Evolutionary conservation across 1,140 invertebrate species (phyloP).

Genomic region (Lethrus apterus): DNA sequence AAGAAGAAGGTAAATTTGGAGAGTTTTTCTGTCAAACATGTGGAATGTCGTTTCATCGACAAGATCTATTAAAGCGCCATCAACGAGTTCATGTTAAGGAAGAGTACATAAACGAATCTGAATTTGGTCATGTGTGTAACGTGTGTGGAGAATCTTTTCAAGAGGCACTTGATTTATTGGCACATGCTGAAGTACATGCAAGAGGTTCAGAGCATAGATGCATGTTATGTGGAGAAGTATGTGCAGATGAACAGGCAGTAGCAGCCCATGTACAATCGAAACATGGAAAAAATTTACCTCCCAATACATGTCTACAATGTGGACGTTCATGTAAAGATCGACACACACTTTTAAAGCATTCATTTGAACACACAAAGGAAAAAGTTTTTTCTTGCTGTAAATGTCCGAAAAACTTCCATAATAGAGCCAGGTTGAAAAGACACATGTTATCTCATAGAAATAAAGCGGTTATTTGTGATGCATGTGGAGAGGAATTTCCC

Average conservation of each 20-base stretch:
- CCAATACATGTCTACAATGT: conserved; percentile 52
- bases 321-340: conserved; percentile 60
- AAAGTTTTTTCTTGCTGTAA: conserved; percentile 53
- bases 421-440: conserved; percentile 53
- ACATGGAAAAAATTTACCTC: conserved; percentile 49
- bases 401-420: conserved; percentile 63
- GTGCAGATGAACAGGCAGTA: conserved; percentile 47
- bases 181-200: conserved; percentile 66
- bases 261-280: conserved; percentile 50
- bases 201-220: conserved; percentile 52
- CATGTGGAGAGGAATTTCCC: conserved; percentile 63
- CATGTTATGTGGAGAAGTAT: conserved; percentile 57
- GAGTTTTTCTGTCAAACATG: conserved; percentile 70
- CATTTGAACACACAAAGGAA: conserved; percentile 53
- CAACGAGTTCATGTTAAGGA: conserved; percentile 47
- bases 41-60: conserved; percentile 64
- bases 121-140: conserved; percentile 55
- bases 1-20: conserved; percentile 58
- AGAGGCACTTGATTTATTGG: conserved; percentile 63
- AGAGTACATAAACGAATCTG: conserved; percentile 31
- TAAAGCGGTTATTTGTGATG: conserved; percentile 60
- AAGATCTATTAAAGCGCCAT: conserved; percentile 65
- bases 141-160: conserved; percentile 69
- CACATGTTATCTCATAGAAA: conserved; percentile 64
- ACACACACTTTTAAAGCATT: conserved; percentile 59